Evolutionary conservation across 2,797 vertebrate genomes (phyloP).

Genomic region (Centroberyx gerrardi): DNA sequence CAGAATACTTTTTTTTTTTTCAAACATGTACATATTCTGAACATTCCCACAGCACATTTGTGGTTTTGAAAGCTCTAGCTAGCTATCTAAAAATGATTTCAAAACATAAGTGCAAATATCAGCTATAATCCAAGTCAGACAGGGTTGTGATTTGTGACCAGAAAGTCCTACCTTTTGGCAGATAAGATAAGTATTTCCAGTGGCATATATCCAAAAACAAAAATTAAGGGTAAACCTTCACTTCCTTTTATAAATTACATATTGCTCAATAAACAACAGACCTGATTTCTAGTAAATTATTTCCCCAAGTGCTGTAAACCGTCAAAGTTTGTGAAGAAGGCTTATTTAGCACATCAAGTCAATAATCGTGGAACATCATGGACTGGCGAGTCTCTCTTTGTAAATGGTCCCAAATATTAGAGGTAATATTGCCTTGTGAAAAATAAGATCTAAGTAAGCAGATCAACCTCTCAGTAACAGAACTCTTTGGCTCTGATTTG

Average conservation of each 20-base stretch:
- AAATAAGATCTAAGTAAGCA: constrained; percentile 16
- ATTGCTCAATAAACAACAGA: constrained; percentile 34
- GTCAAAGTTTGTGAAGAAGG: not conserved
- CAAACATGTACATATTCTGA: not conserved
- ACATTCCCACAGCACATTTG: not conserved
- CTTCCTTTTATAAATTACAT: constrained; percentile 39
- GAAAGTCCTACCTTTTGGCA: constrained; percentile 36
- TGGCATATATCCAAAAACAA: constrained; percentile 42
- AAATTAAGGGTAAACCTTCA: constrained; percentile 41
- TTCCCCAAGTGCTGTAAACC: not conserved
- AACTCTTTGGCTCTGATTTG: constrained; percentile 54
- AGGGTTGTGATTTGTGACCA: constrained; percentile 38
- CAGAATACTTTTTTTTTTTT: not conserved
- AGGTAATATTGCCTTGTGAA: constrained; percentile 5
- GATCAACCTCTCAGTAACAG: constrained; percentile 26
- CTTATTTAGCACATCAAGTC: not conserved
- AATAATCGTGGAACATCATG: not conserved
- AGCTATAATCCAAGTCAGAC: constrained; percentile 22
- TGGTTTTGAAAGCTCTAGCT: not conserved
- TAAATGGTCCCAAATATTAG: constrained; percentile 1
- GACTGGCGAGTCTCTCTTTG: not conserved
- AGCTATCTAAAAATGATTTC: constrained; percentile 34
- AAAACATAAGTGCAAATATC: constrained; percentile 29
- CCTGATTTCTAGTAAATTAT: constrained; percentile 7
- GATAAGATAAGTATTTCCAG: constrained; percentile 54